Conservation (phyloP, 2,113 vertebrate species). For the Nematolebias whitei region DNA sequence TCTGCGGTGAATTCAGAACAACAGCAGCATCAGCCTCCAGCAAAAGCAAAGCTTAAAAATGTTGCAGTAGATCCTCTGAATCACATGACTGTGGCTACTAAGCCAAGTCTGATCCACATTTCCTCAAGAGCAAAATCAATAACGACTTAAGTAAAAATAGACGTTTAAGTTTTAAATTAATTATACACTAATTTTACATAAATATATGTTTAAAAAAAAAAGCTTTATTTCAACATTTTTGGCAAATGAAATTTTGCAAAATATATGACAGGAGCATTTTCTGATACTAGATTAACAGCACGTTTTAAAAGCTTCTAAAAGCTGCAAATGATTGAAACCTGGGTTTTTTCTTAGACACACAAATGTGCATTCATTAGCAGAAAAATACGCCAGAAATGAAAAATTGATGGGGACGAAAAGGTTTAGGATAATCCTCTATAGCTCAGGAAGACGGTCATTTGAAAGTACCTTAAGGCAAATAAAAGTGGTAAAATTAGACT, state of each 20-base stretch:
- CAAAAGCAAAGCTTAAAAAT: conserved; percentile 34
- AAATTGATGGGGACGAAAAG: neutral
- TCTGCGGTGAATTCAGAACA: conserved; percentile 8
- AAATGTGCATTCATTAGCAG: neutral
- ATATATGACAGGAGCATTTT: conserved; percentile 21
- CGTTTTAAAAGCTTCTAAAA: conserved; percentile 40
- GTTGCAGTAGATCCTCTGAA: conserved; percentile 34
- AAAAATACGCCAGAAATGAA: conserved; percentile 2
- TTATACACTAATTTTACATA: conserved; percentile 39
- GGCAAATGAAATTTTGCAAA: no score
- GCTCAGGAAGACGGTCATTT: neutral
- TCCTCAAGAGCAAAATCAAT: conserved; percentile 57
- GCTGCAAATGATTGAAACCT: neutral
- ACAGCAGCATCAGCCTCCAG: conserved; percentile 15
- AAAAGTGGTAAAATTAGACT: conserved; percentile 4
- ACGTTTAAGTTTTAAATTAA: conserved; percentile 60
- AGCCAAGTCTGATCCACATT: conserved; percentile 61
- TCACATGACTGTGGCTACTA: conserved; percentile 64
- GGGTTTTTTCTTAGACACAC: conserved; percentile 10
- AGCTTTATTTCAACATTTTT: no score
- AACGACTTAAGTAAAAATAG: conserved; percentile 52
- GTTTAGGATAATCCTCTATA: neutral
- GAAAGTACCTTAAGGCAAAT: neutral
- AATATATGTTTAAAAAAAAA: conserved; percentile 10
- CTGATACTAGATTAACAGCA: conserved; percentile 42